Base-by-base conservation (phyloP, 2,113 vertebrate genomes). In the Blennius ocellaris region DNA sequence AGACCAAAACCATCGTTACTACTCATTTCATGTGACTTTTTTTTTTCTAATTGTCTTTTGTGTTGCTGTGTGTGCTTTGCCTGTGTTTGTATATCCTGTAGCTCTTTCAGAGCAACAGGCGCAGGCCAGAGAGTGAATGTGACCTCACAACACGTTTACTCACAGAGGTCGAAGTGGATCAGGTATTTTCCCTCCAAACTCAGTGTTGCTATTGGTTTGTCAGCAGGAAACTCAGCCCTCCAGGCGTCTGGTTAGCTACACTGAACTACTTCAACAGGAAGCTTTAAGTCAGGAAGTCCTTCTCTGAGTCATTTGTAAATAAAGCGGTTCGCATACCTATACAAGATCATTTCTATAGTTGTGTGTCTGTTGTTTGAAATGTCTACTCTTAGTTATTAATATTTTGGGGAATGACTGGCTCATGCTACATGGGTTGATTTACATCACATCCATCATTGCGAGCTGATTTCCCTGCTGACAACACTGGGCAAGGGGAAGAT, bases 31-130 rank as follows among this genome's bases (percentile, higher is more conserved):
- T 48, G 61, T 73, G 15, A 59, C 47, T 36, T 53, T 47, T 6
- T 56, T 44, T 51, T 54, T 61, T 84, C 72, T 80, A 83, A 87
- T 38, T 76, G 81, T 83, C 55, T 85, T 64, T 69, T 21, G 6
- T 48, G 76, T 69, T 76, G 48, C 56, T 75, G 30, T 82, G 36
- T 69, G 53, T 84, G 50, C 71, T 38, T 38, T 83, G 39, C 61
- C 36, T 84, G 57, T 78, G 30, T 78, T 17, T 79, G n/a, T 75
- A 49, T 81, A 75, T 90, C 89, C 86, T 86, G 87, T 94, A 98
- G 97, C 96, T 99, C 84, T 98, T 97, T 95, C 93, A 97, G 92
- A 83, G 96, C 92, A 91, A 92, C 88, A 93, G 92, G 0, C 68
- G 50, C 89, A 90, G 17, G 90, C 89, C 87, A 88, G 93, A 86